phyloP scores from a whole-genome alignment of 2,113 vertebrate species.

The Prunella fulvescens region DNA sequence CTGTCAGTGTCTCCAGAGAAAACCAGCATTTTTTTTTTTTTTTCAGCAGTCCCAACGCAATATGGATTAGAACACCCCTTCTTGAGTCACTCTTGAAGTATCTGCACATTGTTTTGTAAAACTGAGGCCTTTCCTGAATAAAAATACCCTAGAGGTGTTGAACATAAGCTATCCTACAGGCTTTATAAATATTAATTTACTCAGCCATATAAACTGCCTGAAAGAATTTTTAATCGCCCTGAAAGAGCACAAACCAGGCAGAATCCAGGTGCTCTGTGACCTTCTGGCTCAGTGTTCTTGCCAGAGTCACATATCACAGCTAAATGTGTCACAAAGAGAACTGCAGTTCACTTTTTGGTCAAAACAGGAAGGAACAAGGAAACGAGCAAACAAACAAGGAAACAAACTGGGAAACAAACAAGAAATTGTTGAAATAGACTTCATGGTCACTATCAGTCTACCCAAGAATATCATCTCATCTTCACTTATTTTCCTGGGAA shows the following conservation, averaged over 20 bases:
- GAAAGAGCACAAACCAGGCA: background rate
- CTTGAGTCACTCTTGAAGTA: background rate
- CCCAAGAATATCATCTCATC: background rate
- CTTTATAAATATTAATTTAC: background rate
- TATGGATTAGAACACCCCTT: background rate
- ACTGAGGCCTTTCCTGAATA: background rate
- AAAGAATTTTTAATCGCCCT: background rate
- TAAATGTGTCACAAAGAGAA: background rate
- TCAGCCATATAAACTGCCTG: background rate
- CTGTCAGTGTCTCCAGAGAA: background rate
- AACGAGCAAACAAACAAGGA: background rate
- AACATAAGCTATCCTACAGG: background rate
- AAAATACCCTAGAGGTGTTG: background rate
- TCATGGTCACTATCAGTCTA: background rate
- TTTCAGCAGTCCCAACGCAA: background rate
- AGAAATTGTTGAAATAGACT: background rate
- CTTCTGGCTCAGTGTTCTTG: background rate
- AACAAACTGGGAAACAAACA: background rate
- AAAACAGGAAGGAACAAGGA: background rate
- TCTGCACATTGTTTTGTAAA: background rate
- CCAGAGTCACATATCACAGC: background rate
- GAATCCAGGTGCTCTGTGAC: background rate
- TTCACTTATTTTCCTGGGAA: background rate
- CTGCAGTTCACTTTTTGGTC: background rate
- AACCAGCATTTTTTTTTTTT: background rate